Percentiles rank a stretch among this genome's conserved stretches.
Evolutionary conservation across 2,888 invertebrate genomes (phyloP).

Genomic region (Agrochola circellaris): DNA sequence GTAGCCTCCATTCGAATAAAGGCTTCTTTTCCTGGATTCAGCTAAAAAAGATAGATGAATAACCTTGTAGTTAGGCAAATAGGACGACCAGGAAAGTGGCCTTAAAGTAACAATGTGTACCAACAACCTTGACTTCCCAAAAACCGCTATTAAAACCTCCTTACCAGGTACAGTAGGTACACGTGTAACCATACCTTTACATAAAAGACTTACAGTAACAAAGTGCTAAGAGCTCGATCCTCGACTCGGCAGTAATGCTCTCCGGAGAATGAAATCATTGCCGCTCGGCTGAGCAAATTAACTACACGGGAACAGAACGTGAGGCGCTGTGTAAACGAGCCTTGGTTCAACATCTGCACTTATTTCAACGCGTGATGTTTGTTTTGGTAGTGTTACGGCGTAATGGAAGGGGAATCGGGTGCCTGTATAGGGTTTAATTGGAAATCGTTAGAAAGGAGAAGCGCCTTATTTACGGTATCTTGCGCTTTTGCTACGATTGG

Average conservation of each 20-base stretch:
- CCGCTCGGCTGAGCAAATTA: constrained; percentile 64
- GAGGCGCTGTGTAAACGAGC: constrained; percentile 28
- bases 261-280: constrained; percentile 67
- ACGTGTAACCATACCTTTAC: neutral
- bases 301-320: constrained; percentile 43
- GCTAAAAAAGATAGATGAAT: neutral
- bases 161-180: neutral
- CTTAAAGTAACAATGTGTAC: neutral
- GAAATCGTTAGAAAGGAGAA: neutral
- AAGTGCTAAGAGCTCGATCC: constrained; percentile 38
- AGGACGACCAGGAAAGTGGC: neutral
- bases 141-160: neutral
- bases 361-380: constrained; percentile 35
- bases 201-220: constrained; percentile 21
- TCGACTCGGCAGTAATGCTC: constrained; percentile 44
- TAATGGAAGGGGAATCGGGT: neutral
- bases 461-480: neutral
- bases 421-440: neutral
- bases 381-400: constrained; percentile 11
- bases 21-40: too few species aligned
- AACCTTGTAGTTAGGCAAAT: neutral
- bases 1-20: neutral
- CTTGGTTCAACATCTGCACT: constrained; percentile 43
- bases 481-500: neutral
- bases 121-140: constrained; percentile 2